Evolutionary conservation across 2,888 invertebrate species (phyloP), one percentile per base, ranked within the genome.

Genomic region (Dendrolimus pini): DNA sequence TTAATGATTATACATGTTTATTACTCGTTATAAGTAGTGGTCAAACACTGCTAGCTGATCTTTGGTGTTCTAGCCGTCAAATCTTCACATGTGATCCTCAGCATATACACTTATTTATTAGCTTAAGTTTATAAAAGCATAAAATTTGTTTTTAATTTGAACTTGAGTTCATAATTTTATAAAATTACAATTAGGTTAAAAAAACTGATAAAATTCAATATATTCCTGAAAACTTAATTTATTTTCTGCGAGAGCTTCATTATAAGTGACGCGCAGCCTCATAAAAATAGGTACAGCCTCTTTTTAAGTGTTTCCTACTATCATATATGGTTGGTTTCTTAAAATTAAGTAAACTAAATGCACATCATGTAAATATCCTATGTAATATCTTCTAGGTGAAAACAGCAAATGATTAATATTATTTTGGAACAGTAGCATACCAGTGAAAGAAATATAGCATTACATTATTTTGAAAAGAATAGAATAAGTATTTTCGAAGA

Each of bases 11-110:
- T 79, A 81, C 82, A 83, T 84, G 82, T 80, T 76, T 81, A 77
- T 82, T 76, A 81, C 60, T 61, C 61, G 56, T 61, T 60, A 61
- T 55, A 54, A 78, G 75, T 72, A 88, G 83, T 85, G 86, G 81
- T 85, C 83, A 66, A 64, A 66, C 67, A 70, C 70, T 73, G 72
- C 71, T 70, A 74, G 71, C 69, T 68, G 67, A 66, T 89, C 89
- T 90, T 90, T 90, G 89, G 89, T 89, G 89, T 82, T 87, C 89
- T 90, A 90, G 89, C 89, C 87, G 89, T 85, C 80, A 74, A 72
- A 66, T 47, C 68, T 69, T 74, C 72, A 69, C 67, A 67, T 73
- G 73, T 30, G 30, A 30, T 30, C 30, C 30, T 30, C 30, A 30
- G 30, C 30, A 30, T 30, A 30, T 30, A 30, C 30, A 30, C 30